phyloP scores from a whole-genome alignment of 2,888 invertebrate species.

The Melanophora roralis region DNA sequence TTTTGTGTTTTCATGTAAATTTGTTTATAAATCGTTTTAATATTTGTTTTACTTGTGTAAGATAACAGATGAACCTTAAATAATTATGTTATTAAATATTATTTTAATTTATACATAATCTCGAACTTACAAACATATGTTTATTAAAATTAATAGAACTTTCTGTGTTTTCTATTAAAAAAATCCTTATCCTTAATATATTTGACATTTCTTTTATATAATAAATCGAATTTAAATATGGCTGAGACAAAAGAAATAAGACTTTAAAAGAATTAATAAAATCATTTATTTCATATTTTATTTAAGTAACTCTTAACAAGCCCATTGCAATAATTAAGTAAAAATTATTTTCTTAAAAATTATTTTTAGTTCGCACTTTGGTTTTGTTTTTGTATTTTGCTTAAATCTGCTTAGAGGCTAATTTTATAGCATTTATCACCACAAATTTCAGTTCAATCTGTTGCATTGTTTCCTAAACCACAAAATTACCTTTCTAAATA shows the following conservation, averaged over 20 bases:
- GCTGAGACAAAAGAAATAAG: no score
- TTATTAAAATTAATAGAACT: neutral
- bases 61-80: neutral
- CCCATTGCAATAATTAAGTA: no score
- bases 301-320: no score
- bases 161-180: neutral
- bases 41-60: neutral
- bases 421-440: neutral
- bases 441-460: neutral
- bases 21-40: no score
- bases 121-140: neutral
- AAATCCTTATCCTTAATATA: neutral
- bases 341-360: no score
- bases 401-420: neutral
- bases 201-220: no score
- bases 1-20: neutral
- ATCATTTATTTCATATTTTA: no score
- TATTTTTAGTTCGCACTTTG: no score
- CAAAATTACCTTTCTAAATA: slow-evolving; percentile 46
- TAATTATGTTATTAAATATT: neutral
- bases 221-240: no score
- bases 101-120: no score
- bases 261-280: no score
- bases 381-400: neutral
- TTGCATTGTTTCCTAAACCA: slow-evolving; percentile 8